Evolutionary conservation across 2,113 vertebrate species (phyloP), one percentile per base, ranked within the genome.

Genomic region (Scalopus aquaticus): DNA sequence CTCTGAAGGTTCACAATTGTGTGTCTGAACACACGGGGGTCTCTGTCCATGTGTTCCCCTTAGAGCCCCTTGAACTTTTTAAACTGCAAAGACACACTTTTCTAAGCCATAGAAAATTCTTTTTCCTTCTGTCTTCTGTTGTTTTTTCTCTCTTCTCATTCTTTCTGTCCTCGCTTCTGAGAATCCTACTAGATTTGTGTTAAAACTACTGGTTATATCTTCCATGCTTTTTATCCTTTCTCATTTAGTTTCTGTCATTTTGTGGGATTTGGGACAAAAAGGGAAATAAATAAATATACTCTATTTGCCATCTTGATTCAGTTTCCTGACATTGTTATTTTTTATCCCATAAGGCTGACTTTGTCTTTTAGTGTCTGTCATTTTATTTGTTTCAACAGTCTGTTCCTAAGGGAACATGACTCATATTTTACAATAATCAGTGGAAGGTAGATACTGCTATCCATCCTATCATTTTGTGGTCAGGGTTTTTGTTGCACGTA

Each of bases 331-430:
- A 76, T 74, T 37, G 60, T 90, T 96, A 35, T 93, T 95, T 86
- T n/a, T 90, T 94, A 92, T 82, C 62, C 35, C 37, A 46, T 56
- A 64, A 93, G 44, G 35, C 42, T 88, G 49, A 78, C 30, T 84
- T 82, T 28, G 26, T 56, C 60, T 73, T 74, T 58, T 74, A 22
- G 54, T 35, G 22, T 72, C 74, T 88, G 17, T 90, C 65, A 8
- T 91, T 94, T 95, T 88, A 74, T 96, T 94, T 92, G 79, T 93
- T 88, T 95, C 35, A 85, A 37, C 76, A 88, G 54, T 92, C 54
- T 90, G 17, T 95, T 90, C n/a, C 77, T 95, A 69, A 93, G 94
- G 56, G 73, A 88, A 81, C 11, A 69, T 90, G 87, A 92, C n/a
- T 97, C 85, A 90, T 88, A 79, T 94, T 93, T 97, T 81, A 65